Evolutionary conservation across 2,113 vertebrate genomes (phyloP).

Genomic region (Fregetta grallaria): DNA sequence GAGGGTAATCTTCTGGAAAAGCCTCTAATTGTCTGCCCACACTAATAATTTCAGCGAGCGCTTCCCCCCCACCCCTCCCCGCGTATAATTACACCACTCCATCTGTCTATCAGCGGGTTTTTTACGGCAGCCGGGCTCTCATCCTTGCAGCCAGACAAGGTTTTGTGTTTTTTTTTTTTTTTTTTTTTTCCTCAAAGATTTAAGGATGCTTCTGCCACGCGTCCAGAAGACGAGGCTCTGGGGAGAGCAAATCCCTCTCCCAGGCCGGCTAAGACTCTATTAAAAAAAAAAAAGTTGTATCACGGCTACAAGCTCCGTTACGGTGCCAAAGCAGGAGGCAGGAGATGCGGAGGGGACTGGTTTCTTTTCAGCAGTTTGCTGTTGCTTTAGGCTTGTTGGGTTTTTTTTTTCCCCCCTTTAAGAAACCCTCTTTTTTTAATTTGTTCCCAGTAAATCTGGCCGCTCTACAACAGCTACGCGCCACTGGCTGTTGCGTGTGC

Average conservation of each 20-base stretch:
- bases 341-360: neutral
- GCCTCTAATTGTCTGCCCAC: constrained; percentile 85
- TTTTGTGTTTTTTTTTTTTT: neutral
- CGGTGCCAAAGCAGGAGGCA: neutral
- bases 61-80: constrained; percentile 59
- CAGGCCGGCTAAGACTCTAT: neutral
- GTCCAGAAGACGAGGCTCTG: constrained; percentile 63
- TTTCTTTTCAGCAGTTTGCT: neutral
- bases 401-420: neutral
- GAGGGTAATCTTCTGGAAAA: constrained; percentile 85
- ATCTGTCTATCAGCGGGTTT: constrained; percentile 86
- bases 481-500: neutral
- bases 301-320: neutral
- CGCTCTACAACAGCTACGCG: rapidly evolving
- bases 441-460: neutral
- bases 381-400: neutral
- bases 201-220: constrained; percentile 72
- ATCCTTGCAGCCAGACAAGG: constrained; percentile 22
- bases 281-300: neutral
- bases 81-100: constrained; percentile 84
- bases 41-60: constrained; percentile 76
- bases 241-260: constrained; percentile 63
- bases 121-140: constrained; percentile 53
- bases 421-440: neutral
- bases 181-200: constrained; percentile 44